Evolutionary conservation across 1,140 invertebrate species (phyloP).

Genomic region (Nixonia krombeini): DNA sequence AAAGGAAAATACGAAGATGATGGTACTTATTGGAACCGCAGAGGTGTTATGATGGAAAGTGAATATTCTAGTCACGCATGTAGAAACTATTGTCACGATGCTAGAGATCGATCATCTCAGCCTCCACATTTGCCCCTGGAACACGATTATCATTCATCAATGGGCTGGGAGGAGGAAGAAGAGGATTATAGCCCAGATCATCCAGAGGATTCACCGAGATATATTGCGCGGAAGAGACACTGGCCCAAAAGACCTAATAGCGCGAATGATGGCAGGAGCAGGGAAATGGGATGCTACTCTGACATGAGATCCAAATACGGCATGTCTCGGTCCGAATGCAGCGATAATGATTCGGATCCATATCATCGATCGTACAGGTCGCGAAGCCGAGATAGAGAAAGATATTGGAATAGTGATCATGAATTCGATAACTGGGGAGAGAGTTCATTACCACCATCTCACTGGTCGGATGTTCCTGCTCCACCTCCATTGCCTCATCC

Average conservation of each 20-base stretch:
- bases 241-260: constrained; percentile 78
- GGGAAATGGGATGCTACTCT: constrained; percentile 58
- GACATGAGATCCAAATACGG: constrained; percentile 59
- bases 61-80: constrained; percentile 57
- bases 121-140: constrained; percentile 27
- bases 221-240: constrained; percentile 71
- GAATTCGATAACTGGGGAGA: constrained; percentile 68
- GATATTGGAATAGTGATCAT: constrained; percentile 68
- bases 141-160: constrained; percentile 56
- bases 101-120: constrained; percentile 47
- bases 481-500: constrained; percentile 19
- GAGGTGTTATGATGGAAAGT: constrained; percentile 38
- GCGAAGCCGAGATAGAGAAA: constrained; percentile 61
- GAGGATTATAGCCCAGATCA: constrained; percentile 56
- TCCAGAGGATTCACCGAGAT: constrained; percentile 62
- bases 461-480: constrained; percentile 62
- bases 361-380: constrained; percentile 64
- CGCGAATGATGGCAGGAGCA: constrained; percentile 69
- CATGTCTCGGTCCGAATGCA: constrained; percentile 68
- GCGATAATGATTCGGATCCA: constrained; percentile 67
- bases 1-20: constrained; percentile 63
- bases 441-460: constrained; percentile 47
- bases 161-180: constrained; percentile 57
- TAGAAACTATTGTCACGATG: constrained; percentile 59
- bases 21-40: constrained; percentile 56